These are phyloP conservation scores for Cataglyphis altisquamis DNA, from an alignment of 2,888 invertebrate species.

Conservation along the genomic window DNA sequence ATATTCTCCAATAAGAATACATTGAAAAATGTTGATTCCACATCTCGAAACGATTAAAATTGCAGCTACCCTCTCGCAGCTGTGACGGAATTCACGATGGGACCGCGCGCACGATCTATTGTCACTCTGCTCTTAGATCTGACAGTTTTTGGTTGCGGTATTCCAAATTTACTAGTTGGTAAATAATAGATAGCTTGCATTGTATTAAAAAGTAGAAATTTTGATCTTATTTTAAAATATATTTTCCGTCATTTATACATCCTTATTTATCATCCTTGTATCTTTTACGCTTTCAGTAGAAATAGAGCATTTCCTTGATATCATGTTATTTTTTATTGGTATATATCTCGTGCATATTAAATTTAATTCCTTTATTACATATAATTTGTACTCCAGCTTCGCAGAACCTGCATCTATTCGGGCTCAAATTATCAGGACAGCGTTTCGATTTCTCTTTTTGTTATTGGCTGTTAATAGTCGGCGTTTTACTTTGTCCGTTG, in stretches of 20 bases:
- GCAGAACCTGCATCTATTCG: constrained; percentile 93
- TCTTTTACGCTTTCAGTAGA: background rate
- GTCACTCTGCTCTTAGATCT: constrained; percentile 91
- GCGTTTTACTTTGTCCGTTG: constrained; percentile 91
- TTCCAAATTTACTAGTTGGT: constrained; percentile 94
- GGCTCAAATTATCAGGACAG: constrained; percentile 90
- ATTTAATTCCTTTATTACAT: background rate
- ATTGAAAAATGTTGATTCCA: constrained; percentile 13
- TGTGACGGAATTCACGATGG: constrained; percentile 93
- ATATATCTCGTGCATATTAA: background rate
- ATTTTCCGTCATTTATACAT: constrained; percentile 4
- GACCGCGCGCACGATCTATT: constrained; percentile 88
- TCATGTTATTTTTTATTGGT: background rate
- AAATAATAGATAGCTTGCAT: constrained; percentile 12
- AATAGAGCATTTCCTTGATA: background rate
- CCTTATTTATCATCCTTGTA: background rate
- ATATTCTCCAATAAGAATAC: background rate
- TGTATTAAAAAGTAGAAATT: constrained; percentile 3
- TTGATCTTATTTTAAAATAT: constrained; percentile 9
- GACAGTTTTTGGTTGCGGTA: constrained; percentile 92
- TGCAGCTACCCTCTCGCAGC: constrained; percentile 94
- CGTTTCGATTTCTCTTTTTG: constrained; percentile 92
- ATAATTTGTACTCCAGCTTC: constrained; percentile 88
- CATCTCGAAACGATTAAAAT: constrained; percentile 21
- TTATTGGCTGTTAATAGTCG: constrained; percentile 93